These are phyloP conservation scores for Ceramica pisi DNA, from an alignment of 2,888 invertebrate species.

Conservation along the genomic window DNA sequence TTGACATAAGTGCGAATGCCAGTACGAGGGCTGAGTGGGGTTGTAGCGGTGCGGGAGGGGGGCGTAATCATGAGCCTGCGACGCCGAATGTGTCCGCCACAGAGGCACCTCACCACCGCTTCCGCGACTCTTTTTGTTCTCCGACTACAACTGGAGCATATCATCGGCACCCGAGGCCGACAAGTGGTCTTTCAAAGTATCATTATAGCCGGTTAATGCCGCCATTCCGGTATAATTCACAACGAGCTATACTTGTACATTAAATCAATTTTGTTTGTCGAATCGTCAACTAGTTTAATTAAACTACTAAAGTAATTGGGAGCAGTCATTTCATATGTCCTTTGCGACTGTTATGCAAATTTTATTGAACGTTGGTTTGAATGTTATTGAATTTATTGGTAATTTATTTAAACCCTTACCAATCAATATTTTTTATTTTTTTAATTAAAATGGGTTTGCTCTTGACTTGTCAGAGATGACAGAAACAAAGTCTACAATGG, in stretches of 20 bases:
- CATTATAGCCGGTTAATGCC: slow-evolving; percentile 52
- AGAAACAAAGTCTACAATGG: no score
- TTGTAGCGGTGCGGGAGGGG: slow-evolving; percentile 51
- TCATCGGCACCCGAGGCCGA: slow-evolving; percentile 76
- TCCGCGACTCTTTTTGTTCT: slow-evolving; percentile 79
- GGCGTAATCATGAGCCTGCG: slow-evolving; percentile 50
- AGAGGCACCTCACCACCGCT: slow-evolving; percentile 58
- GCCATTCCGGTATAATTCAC: slow-evolving; percentile 63
- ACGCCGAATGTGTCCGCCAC: slow-evolving; percentile 2
- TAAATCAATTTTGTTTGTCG: slow-evolving; percentile 40
- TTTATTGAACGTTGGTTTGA: slow-evolving; percentile 20
- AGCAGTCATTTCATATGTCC: slow-evolving; percentile 33
- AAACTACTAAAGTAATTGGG: slow-evolving; percentile 42
- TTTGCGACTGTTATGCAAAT: slow-evolving; percentile 46
- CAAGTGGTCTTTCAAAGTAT: slow-evolving; percentile 81
- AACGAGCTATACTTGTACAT: slow-evolving; percentile 22
- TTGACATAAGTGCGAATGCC: slow-evolving; percentile 37
- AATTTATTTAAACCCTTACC: neutral
- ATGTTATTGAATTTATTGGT: slow-evolving; percentile 6
- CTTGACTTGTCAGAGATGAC: no score
- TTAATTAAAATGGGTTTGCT: neutral
- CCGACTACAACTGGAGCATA: slow-evolving; percentile 69
- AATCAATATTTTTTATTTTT: neutral
- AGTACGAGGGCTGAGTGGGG: slow-evolving; percentile 50
- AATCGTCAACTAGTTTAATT: slow-evolving; percentile 46